Percentiles rank a stretch among this genome's conserved stretches.
Conservation (phyloP, 1,140 invertebrate genomes). For the Drosophila bifasciata region DNA sequence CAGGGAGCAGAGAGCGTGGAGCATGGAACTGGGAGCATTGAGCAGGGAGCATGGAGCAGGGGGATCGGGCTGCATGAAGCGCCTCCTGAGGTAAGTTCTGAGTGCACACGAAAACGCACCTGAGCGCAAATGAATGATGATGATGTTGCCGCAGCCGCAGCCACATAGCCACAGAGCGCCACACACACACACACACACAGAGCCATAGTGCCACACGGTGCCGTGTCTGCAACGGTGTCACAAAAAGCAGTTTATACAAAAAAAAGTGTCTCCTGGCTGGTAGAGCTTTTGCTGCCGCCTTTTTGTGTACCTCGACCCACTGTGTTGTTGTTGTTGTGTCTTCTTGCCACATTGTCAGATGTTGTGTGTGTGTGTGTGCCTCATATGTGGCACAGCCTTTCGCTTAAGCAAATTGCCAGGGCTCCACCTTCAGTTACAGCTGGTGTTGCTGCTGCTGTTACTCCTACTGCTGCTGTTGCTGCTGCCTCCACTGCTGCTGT, state of each 20-base stretch:
- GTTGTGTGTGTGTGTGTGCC: constrained; percentile 15
- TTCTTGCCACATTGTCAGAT: background rate
- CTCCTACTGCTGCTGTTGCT: constrained; percentile 10
- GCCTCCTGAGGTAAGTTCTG: constrained; percentile 12
- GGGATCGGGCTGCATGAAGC: too few relatives aligned
- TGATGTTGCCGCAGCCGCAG: constrained; percentile 55
- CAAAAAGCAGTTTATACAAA: background rate
- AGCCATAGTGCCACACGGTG: constrained; percentile 3
- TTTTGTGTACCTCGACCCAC: constrained; percentile 2
- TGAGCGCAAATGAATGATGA: constrained; percentile 79
- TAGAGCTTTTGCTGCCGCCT: too few relatives aligned
- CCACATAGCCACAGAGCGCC: background rate
- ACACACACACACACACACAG: background rate
- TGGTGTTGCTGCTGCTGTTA: constrained; percentile 9
- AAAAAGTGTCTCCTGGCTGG: background rate
- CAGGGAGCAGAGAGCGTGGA: too few relatives aligned
- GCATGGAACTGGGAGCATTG: too few relatives aligned
- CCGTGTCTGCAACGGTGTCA: constrained; percentile 1
- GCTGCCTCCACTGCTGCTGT: constrained; percentile 31
- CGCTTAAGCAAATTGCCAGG: constrained; percentile 77
- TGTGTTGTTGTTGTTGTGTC: background rate
- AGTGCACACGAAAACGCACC: constrained; percentile 65
- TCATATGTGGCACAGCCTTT: constrained; percentile 48
- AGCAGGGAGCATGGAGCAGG: too few relatives aligned
- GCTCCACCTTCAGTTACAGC: too few relatives aligned